phyloP scores from a whole-genome alignment of 1,140 invertebrate genomes.

The Riptortus pedestris region DNA sequence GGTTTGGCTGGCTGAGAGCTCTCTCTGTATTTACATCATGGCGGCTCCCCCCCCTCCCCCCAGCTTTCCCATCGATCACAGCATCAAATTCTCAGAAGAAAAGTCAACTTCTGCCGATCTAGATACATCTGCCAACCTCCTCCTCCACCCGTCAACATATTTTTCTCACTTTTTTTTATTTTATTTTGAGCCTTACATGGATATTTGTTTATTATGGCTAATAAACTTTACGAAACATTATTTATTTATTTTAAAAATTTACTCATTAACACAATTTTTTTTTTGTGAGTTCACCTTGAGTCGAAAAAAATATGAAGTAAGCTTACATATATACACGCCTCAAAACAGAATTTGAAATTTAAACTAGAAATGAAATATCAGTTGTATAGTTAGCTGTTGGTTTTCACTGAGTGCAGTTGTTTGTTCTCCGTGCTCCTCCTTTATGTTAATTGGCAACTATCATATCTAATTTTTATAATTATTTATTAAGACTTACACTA shows the following conservation, averaged over 20 bases:
- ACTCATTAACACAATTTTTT: background rate
- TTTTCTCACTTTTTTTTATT: background rate
- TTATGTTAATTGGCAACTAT: too few species aligned
- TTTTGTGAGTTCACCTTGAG: too few species aligned
- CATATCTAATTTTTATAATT: too few species aligned
- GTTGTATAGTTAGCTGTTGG: too few species aligned
- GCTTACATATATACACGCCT: too few species aligned
- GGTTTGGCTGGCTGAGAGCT: background rate
- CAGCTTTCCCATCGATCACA: constrained; percentile 23
- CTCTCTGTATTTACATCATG: background rate
- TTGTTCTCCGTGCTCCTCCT: too few species aligned
- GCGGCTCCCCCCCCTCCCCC: background rate
- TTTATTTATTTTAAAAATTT: background rate
- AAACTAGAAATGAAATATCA: too few species aligned
- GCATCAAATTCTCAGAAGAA: constrained; percentile 18
- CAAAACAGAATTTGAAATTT: too few species aligned
- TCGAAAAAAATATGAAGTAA: too few species aligned
- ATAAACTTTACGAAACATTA: background rate
- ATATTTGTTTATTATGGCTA: background rate
- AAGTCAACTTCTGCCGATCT: background rate
- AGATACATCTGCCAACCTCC: background rate
- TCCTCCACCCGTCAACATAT: background rate
- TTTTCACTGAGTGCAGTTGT: too few species aligned
- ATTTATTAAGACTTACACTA: too few species aligned
- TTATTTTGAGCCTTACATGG: background rate